Evolutionary conservation across 2,888 invertebrate species (phyloP).

Genomic region (Steinernema carpocapsae): DNA sequence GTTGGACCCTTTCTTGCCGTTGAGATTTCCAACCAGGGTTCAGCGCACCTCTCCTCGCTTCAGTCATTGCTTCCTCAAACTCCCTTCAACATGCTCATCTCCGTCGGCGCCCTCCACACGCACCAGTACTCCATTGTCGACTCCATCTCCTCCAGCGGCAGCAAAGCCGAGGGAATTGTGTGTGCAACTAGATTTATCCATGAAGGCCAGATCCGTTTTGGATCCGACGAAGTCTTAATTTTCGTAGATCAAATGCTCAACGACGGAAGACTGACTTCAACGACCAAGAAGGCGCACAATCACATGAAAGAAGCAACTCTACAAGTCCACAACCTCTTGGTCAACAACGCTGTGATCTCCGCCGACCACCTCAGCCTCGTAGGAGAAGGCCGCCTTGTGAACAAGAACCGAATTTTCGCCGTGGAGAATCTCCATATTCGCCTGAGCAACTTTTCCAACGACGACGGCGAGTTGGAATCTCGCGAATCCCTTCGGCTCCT

Average conservation of each 20-base stretch:
- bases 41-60: slow-evolving; percentile 39
- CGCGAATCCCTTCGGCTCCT: slow-evolving; percentile 51
- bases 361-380: slow-evolving; percentile 39
- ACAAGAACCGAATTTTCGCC: slow-evolving; percentile 51
- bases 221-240: slow-evolving; percentile 28
- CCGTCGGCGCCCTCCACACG: slow-evolving; percentile 49
- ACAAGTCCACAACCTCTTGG: slow-evolving; percentile 48
- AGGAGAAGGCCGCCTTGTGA: slow-evolving; percentile 46
- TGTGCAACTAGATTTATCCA: slow-evolving; percentile 50
- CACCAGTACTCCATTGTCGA: slow-evolving; percentile 42
- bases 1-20: slow-evolving; percentile 51
- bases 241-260: slow-evolving; percentile 12
- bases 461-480: slow-evolving; percentile 51
- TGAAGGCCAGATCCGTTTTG: slow-evolving; percentile 48
- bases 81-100: slow-evolving; percentile 49
- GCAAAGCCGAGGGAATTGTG: slow-evolving; percentile 49
- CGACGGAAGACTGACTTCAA: not conserved
- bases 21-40: slow-evolving; percentile 43
- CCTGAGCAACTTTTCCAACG: slow-evolving; percentile 50
- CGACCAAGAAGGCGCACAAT: slow-evolving; percentile 12
- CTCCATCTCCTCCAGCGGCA: slow-evolving; percentile 27
- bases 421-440: slow-evolving; percentile 53
- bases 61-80: slow-evolving; percentile 38
- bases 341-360: slow-evolving; percentile 52
- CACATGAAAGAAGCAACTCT: not conserved